Evolutionary conservation across 2,797 vertebrate species (phyloP).

Genomic region (Phoxinus dragarum): DNA sequence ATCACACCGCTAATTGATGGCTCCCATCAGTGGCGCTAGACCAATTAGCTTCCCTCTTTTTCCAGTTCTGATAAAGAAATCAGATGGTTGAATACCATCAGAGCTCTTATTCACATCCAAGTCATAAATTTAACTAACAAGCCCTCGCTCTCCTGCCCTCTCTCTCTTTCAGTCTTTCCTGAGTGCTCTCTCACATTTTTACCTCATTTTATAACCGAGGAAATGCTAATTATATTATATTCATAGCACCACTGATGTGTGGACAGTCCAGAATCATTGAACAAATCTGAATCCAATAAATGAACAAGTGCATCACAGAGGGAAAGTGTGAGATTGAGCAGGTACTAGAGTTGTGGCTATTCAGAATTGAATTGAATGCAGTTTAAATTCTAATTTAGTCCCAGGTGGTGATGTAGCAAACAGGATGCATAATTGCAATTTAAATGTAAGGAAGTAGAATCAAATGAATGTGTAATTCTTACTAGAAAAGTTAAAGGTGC

Average conservation of each 20-base stretch:
- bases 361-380: neutral
- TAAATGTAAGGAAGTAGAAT: too few relatives aligned
- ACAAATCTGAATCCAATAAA: constrained; percentile 73
- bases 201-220: constrained; percentile 38
- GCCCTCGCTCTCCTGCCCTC: constrained; percentile 67
- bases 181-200: constrained; percentile 27
- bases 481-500: too few relatives aligned
- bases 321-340: constrained; percentile 29
- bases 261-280: constrained; percentile 64
- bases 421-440: neutral
- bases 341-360: neutral
- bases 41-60: constrained; percentile 80
- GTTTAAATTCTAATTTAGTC: neutral
- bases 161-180: constrained; percentile 27
- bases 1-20: constrained; percentile 80
- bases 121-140: constrained; percentile 83
- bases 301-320: constrained; percentile 44
- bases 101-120: constrained; percentile 75
- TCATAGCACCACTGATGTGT: constrained; percentile 73
- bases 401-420: neutral
- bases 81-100: constrained; percentile 73
- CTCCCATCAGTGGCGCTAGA: constrained; percentile 76
- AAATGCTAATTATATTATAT: constrained; percentile 76
- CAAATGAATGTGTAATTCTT: neutral
- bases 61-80: constrained; percentile 80